These are phyloP conservation scores for Epicauta chinensis DNA, from an alignment of 1,140 invertebrate species.

Conservation along the genomic window DNA sequence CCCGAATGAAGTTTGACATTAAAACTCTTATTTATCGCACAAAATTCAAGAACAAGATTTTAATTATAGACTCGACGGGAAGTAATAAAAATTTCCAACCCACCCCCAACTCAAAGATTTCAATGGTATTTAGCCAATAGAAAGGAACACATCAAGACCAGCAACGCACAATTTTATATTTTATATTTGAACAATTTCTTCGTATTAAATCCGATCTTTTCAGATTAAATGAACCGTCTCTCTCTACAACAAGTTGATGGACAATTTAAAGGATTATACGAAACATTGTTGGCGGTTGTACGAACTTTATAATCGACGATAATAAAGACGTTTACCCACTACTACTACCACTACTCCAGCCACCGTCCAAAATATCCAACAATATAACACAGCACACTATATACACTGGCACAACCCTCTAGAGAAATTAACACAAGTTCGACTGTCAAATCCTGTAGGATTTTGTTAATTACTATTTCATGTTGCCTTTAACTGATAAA, in stretches of 20 bases:
- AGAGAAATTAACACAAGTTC: slow-evolving; percentile 26
- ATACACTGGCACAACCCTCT: slow-evolving; percentile 21
- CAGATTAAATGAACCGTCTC: no score
- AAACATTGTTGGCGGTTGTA: slow-evolving; percentile 10
- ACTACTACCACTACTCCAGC: no score
- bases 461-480: slow-evolving; percentile 26
- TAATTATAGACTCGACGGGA: slow-evolving; percentile 7
- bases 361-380: slow-evolving; percentile 16
- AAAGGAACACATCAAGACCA: neutral
- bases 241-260: slow-evolving; percentile 1
- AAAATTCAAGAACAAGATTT: slow-evolving; percentile 18
- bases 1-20: slow-evolving; percentile 8
- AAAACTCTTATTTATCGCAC: slow-evolving; percentile 12
- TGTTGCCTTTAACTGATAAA: slow-evolving; percentile 10
- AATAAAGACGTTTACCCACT: slow-evolving; percentile 19
- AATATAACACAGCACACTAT: slow-evolving; percentile 13
- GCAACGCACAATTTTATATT: no score
- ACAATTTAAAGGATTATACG: slow-evolving; percentile 8
- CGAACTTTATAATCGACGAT: slow-evolving; percentile 22
- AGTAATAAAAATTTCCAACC: slow-evolving; percentile 20
- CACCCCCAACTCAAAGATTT: neutral
- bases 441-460: slow-evolving; percentile 24
- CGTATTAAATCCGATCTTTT: no score
- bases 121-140: neutral
- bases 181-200: no score